Evolutionary conservation across 1,140 invertebrate species (phyloP), one percentile per base, ranked within the genome.

Genomic region (Rhagoletis pomonella): DNA sequence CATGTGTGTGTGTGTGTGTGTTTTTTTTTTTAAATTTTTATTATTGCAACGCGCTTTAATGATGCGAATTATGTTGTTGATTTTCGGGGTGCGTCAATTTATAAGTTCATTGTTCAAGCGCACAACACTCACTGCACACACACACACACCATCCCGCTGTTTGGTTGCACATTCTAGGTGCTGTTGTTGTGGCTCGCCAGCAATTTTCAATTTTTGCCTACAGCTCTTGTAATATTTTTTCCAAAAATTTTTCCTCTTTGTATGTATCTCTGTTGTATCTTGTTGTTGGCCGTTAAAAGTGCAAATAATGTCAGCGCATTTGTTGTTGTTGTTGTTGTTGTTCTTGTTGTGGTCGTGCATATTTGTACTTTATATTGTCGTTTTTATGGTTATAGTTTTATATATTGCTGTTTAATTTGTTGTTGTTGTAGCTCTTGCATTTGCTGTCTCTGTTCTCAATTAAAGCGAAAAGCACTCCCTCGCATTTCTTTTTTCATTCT

Each of bases 51-150:
- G 73, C 73, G 73, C 55, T 81, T 81, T 81, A 81, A 81, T 81
- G 73, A 81, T 81, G 73, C 73, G 73, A 81, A 81, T 81, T 81
- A 81, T 81, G 73, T 81, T 81, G 73, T 81, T 81, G 73, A 81
- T 81, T 55, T 81, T 81, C 73, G 73, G 47, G 73, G 73, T 81
- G 73, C 73, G 73, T 81, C 73, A 81, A 81, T 81, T 81, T 81
- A 81, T 81, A 81, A 81, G 73, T 81, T 81, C 73, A 81, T 81
- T 81, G 73, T 81, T 81, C 73, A 81, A 81, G 73, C 73, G 55
- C 73, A 58, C 73, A 17, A 50, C 29, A 44, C 4, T 14, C 2
- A 69, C 7, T 47, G 12, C 9, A 69, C 42, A 47, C 67, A 55
- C 1, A 77, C 69, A 50, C 69, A 55, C 44, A 50, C 17, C n/a